Evolutionary conservation across 2,888 invertebrate genomes (phyloP).

Genomic region (Melipona beecheii): DNA sequence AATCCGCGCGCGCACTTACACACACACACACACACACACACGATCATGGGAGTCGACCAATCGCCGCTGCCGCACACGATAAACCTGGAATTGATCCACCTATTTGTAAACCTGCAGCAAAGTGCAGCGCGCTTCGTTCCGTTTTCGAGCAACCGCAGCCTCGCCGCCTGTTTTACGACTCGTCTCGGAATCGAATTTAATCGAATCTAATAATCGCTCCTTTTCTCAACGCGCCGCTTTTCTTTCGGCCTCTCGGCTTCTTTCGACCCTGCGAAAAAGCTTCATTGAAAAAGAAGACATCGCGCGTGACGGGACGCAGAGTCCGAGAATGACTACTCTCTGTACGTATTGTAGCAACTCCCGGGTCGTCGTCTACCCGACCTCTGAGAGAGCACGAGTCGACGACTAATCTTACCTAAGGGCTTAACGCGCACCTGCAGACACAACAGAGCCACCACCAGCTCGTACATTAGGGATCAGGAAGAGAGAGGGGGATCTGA

Average conservation of each 20-base stretch:
- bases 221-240: too few species aligned
- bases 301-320: too few species aligned
- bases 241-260: not conserved
- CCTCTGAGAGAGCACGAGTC: too few species aligned
- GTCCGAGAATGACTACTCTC: too few species aligned
- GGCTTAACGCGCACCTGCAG: too few species aligned
- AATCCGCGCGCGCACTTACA: not conserved
- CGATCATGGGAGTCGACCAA: constrained; percentile 45
- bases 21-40: not conserved
- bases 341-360: too few species aligned
- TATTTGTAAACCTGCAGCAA: constrained; percentile 73
- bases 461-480: too few species aligned
- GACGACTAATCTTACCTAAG: too few species aligned
- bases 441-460: too few species aligned
- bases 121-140: constrained; percentile 34
- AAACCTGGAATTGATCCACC: constrained; percentile 77
- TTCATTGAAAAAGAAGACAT: not conserved
- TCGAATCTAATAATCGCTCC: too few species aligned
- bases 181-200: constrained; percentile 72
- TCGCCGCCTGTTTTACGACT: constrained; percentile 69
- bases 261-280: constrained; percentile 1
- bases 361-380: too few species aligned
- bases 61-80: constrained; percentile 67
- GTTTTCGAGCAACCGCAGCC: constrained; percentile 36
- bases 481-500: too few species aligned